Conservation (phyloP, 2,797 vertebrate genomes). For the Coracias cyanogaster region DNA sequence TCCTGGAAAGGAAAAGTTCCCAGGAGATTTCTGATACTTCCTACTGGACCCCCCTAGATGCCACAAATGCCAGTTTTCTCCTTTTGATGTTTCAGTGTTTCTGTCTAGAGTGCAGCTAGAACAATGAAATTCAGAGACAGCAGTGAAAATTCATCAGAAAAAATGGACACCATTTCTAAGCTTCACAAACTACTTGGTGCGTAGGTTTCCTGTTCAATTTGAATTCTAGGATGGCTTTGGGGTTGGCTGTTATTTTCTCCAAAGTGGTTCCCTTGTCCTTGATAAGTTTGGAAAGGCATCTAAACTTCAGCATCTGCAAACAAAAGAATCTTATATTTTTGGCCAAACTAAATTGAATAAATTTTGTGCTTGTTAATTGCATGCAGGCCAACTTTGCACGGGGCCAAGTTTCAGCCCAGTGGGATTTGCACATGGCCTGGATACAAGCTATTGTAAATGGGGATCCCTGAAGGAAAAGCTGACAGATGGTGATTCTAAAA, state of each 20-base stretch:
- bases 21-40: background rate
- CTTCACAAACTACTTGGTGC: background rate
- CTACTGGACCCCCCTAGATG: background rate
- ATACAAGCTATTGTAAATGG: constrained; percentile 74
- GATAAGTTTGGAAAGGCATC: constrained; percentile 72
- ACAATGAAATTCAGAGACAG: constrained; percentile 20
- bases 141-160: background rate
- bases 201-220: constrained; percentile 28
- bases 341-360: constrained; percentile 76
- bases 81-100: background rate
- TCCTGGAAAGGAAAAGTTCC: constrained; percentile 13
- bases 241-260: constrained; percentile 56
- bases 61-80: background rate
- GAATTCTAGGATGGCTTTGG: constrained; percentile 49
- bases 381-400: constrained; percentile 57
- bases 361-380: constrained; percentile 71
- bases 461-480: constrained; percentile 73
- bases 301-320: constrained; percentile 73
- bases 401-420: constrained; percentile 73
- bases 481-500: constrained; percentile 71
- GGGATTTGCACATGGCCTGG: constrained; percentile 73
- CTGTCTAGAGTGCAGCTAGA: background rate
- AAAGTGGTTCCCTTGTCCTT: constrained; percentile 64
- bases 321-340: constrained; percentile 75
- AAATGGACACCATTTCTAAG: background rate